phyloP scores from a whole-genome alignment of 2,888 invertebrate genomes.

The Cataglyphis cursor region DNA sequence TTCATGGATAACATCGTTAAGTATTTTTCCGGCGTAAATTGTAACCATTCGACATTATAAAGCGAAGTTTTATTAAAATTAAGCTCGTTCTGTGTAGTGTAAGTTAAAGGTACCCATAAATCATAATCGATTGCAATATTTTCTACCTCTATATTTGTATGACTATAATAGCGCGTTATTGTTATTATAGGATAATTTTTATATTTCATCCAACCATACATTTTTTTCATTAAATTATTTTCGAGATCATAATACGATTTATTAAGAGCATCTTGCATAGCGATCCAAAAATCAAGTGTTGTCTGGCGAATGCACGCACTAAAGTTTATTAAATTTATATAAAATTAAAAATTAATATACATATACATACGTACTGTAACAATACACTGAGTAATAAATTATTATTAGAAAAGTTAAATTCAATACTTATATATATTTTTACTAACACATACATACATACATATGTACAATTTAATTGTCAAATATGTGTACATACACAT shows the following conservation, averaged over 20 bases:
- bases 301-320: too few relatives aligned
- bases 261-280: constrained; percentile 56
- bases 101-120: constrained; percentile 80
- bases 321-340: constrained; percentile 39
- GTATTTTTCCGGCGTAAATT: not conserved
- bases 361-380: too few relatives aligned
- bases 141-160: constrained; percentile 16
- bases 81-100: constrained; percentile 60
- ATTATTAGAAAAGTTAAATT: too few relatives aligned
- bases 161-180: constrained; percentile 59
- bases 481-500: too few relatives aligned
- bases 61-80: constrained; percentile 60
- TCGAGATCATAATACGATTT: not conserved
- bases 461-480: too few relatives aligned
- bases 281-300: too few relatives aligned
- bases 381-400: too few relatives aligned
- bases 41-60: constrained; percentile 31
- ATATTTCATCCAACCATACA: constrained; percentile 63
- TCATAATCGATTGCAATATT: not conserved
- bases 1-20: too few relatives aligned
- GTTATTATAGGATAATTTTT: constrained; percentile 60
- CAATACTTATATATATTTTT: too few relatives aligned
- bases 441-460: too few relatives aligned
- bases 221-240: constrained; percentile 53
- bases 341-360: constrained; percentile 33